phyloP scores from a whole-genome alignment of 2,888 invertebrate species.

The Epistrophella euchroma region DNA sequence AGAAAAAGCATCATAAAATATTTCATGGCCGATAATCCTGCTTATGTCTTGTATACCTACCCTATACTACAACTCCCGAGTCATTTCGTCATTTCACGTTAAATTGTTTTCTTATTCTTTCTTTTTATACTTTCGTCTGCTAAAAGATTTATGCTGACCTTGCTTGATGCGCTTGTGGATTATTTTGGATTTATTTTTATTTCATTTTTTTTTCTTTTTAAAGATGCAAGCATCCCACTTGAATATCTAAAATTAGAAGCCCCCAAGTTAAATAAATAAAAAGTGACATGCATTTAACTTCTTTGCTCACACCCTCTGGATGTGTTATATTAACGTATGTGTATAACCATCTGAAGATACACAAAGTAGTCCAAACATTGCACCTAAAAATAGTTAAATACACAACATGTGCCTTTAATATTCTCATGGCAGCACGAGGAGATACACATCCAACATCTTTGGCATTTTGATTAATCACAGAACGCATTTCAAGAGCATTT shows the following conservation, averaged over 20 bases:
- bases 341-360: not conserved
- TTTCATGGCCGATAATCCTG: conserved; percentile 37
- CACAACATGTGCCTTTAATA: conserved; percentile 66
- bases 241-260: conserved; percentile 48
- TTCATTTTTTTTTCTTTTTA: not conserved
- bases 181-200: conserved; percentile 11
- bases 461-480: conserved; percentile 71
- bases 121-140: conserved; percentile 10
- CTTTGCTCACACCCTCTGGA: conserved; percentile 24
- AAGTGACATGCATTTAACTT: conserved; percentile 56
- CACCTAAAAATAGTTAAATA: conserved; percentile 61
- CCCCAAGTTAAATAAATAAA: conserved; percentile 62
- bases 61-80: not conserved
- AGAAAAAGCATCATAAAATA: conserved; percentile 30
- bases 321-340: not conserved
- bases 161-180: conserved; percentile 32
- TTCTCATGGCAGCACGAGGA: conserved; percentile 28
- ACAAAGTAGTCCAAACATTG: conserved; percentile 65
- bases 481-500: conserved; percentile 72
- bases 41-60: not conserved
- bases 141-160: conserved; percentile 61
- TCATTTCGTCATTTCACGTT: conserved; percentile 27
- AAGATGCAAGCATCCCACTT: conserved; percentile 3
- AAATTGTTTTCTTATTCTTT: conserved; percentile 4
- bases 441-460: conserved; percentile 47